Conservation (phyloP, 2,113 vertebrate species). For the Nothobranchius kuhntae region DNA sequence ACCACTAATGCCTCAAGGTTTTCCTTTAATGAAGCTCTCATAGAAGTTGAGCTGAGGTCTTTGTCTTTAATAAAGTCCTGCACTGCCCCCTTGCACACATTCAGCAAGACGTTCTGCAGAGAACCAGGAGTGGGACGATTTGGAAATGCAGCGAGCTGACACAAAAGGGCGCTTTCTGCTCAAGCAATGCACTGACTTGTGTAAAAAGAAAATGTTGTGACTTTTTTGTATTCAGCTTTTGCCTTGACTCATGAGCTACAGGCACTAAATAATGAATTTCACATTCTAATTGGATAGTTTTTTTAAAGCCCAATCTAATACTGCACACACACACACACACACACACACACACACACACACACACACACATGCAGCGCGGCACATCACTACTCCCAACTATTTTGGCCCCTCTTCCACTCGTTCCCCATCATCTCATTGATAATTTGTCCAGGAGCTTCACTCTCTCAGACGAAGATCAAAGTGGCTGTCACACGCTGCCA, state of each 20-base stretch:
- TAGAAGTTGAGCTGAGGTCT: constrained; percentile 22
- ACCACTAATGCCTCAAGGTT: constrained; percentile 34
- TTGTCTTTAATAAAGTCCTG: constrained; percentile 49
- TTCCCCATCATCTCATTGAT: constrained; percentile 71
- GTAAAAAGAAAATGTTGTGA: constrained; percentile 12
- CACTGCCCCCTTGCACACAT: constrained; percentile 45
- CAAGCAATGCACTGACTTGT: not conserved
- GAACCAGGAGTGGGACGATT: not conserved
- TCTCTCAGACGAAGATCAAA: constrained; percentile 78
- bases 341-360: too few species aligned
- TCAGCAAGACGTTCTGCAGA: constrained; percentile 2
- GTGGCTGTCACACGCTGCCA: constrained; percentile 75
- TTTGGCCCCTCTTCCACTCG: constrained; percentile 21
- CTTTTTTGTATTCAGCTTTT: not conserved
- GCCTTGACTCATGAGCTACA: constrained; percentile 16
- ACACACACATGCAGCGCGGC: constrained; percentile 1
- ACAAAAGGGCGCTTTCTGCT: constrained; percentile 7
- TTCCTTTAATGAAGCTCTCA: constrained; percentile 24
- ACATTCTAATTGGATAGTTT: constrained; percentile 70
- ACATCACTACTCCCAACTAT: constrained; percentile 1
- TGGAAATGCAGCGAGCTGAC: not conserved
- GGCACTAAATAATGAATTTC: constrained; percentile 69
- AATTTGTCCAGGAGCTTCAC: constrained; percentile 77
- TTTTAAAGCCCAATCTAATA: constrained; percentile 35
- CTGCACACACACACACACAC: too few species aligned